Conservation (phyloP, 2,797 vertebrate genomes). For the Lophius americanus region DNA sequence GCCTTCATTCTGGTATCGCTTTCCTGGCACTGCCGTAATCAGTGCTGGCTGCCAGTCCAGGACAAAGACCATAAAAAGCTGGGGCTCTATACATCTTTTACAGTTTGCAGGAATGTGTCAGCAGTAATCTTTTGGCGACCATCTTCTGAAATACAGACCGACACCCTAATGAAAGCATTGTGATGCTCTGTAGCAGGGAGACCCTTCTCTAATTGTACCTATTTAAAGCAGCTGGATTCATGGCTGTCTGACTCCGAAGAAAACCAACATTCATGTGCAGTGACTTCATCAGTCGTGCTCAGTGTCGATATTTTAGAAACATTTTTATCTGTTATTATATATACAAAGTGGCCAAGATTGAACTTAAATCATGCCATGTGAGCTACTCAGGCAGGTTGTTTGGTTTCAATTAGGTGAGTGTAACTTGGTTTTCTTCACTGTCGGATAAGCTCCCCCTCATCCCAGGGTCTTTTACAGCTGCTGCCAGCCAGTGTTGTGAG, state of each 20-base stretch:
- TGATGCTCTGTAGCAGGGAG: constrained; percentile 73
- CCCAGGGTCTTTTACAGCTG: constrained; percentile 54
- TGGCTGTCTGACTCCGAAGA: constrained; percentile 69
- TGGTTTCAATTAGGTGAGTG: constrained; percentile 87
- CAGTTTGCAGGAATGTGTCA: constrained; percentile 83
- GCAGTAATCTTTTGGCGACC: constrained; percentile 80
- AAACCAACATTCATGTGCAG: constrained; percentile 81
- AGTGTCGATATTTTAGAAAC: constrained; percentile 83
- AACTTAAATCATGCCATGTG: constrained; percentile 73
- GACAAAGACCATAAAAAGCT: constrained; percentile 61
- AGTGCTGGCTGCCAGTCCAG: constrained; percentile 62
- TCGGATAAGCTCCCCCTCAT: constrained; percentile 64
- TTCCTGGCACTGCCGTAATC: constrained; percentile 67
- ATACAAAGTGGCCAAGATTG: constrained; percentile 78
- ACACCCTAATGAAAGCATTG: constrained; percentile 74
- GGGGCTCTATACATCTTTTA: constrained; percentile 72
- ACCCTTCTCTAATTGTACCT: constrained; percentile 73
- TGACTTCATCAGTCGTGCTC: constrained; percentile 79
- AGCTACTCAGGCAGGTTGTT: constrained; percentile 84
- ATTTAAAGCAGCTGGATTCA: constrained; percentile 87
- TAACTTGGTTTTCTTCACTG: constrained; percentile 60
- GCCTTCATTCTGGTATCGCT: constrained; percentile 61
- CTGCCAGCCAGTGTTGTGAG: constrained; percentile 70
- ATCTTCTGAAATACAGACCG: constrained; percentile 78
- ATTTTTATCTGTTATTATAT: constrained; percentile 74